Percentiles rank a stretch among this genome's conserved stretches.
Conservation (phyloP, 2,888 invertebrate genomes). For the Serripes groenlandicus region DNA sequence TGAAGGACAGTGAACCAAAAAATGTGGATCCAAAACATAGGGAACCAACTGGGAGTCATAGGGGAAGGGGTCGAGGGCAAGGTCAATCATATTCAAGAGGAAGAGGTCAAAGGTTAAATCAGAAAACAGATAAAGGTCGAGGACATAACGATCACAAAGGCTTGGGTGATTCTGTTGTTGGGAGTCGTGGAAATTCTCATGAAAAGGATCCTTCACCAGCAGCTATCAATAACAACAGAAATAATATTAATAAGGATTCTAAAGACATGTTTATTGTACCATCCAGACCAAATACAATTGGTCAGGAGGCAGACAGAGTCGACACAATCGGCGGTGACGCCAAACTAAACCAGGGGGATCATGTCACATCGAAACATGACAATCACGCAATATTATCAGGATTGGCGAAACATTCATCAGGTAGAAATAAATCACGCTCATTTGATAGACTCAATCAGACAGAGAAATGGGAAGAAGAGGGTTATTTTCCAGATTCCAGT, state of each 20-base stretch:
- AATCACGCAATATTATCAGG: constrained; percentile 21
- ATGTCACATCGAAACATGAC: constrained; percentile 22
- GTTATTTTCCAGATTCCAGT: constrained; percentile 47
- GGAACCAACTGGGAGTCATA: not conserved
- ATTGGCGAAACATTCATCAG: constrained; percentile 9
- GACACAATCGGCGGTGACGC: constrained; percentile 62
- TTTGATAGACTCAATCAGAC: constrained; percentile 57
- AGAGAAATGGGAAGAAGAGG: constrained; percentile 60
- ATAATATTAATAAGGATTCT: constrained; percentile 23
- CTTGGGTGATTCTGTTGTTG: not conserved
- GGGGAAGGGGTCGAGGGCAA: constrained; percentile 34
- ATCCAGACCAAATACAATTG: constrained; percentile 63
- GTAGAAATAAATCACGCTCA: constrained; percentile 46
- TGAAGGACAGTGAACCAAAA: not conserved
- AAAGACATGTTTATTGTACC: constrained; percentile 64
- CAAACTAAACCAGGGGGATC: constrained; percentile 36
- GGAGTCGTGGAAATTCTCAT: constrained; percentile 6
- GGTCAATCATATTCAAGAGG: constrained; percentile 58
- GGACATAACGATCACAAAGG: constrained; percentile 21
- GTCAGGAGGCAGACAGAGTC: constrained; percentile 65
- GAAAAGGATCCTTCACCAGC: constrained; percentile 13
- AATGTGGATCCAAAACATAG: not conserved
- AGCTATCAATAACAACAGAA: constrained; percentile 23
- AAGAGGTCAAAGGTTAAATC: constrained; percentile 56
- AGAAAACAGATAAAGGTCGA: constrained; percentile 47